A percentile compares a stretch with the other conserved stretches of the same genome.
These are phyloP conservation scores for Lithophane ornitopus DNA, from an alignment of 2,888 invertebrate species.

Conservation along the genomic window DNA sequence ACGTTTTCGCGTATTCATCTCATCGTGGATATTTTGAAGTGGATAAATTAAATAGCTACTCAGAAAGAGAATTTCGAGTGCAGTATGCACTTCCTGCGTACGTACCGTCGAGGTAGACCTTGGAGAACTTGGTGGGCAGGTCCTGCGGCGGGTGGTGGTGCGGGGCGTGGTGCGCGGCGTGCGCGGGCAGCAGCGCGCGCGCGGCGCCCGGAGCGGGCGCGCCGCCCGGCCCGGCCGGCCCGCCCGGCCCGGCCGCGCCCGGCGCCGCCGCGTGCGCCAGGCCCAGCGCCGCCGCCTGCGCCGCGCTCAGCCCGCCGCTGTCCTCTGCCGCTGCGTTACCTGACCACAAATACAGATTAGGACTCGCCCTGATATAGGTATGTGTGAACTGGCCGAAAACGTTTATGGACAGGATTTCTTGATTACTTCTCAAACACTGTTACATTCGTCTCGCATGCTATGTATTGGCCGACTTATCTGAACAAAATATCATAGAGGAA, in stretches of 20 bases:
- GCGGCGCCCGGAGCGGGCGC: slow-evolving; percentile 62
- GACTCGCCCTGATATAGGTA: not conserved
- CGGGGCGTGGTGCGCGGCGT: slow-evolving; percentile 66
- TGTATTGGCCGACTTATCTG: not conserved
- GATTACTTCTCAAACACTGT: not conserved
- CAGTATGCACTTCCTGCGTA: not conserved
- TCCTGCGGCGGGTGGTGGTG: slow-evolving; percentile 66
- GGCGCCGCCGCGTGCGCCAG: slow-evolving; percentile 84
- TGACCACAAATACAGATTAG: not conserved
- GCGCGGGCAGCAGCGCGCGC: slow-evolving; percentile 78
- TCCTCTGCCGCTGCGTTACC: slow-evolving; percentile 65
- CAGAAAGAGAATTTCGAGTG: not conserved
- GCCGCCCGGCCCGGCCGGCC: slow-evolving; percentile 83
- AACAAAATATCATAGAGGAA: not conserved
- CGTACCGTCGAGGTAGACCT: slow-evolving; percentile 84
- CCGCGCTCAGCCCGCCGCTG: slow-evolving; percentile 78
- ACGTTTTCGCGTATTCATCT: not conserved
- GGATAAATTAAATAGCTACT: not conserved
- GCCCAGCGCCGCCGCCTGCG: slow-evolving; percentile 86
- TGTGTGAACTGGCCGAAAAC: not conserved
- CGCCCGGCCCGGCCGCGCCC: slow-evolving; percentile 79
- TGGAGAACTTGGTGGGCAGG: slow-evolving; percentile 81
- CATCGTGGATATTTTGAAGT: not conserved
- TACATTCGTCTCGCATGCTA: not conserved
- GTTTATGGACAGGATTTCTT: not conserved